Evolutionary conservation across 2,113 vertebrate species (phyloP).

Genomic region (Entomyzon cyanotis): DNA sequence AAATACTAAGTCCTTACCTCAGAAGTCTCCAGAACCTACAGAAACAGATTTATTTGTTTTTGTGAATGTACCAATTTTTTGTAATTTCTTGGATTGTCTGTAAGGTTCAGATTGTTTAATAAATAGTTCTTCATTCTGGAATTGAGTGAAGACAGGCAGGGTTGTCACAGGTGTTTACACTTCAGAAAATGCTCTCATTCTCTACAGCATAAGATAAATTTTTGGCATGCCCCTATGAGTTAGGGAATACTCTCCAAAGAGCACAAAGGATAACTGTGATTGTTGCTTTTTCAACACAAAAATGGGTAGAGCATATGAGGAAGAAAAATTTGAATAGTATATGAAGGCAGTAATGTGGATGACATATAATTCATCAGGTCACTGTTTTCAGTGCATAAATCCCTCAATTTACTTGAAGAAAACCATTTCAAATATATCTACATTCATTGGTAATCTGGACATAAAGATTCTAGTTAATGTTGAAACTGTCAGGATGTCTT

Average conservation of each 20-base stretch:
- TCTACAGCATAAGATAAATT: not conserved
- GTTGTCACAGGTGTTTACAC: not conserved
- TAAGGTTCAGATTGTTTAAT: not conserved
- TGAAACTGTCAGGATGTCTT: not conserved
- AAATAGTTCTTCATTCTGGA: not conserved
- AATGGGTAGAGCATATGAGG: not conserved
- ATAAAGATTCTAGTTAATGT: not conserved
- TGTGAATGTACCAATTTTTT: not conserved
- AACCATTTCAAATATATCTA: not conserved
- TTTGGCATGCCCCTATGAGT: not conserved
- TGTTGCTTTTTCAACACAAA: not conserved
- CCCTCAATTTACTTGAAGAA: not conserved
- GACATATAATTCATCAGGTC: not conserved
- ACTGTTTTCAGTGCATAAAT: not conserved
- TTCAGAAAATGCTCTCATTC: not conserved
- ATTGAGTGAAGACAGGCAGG: not conserved
- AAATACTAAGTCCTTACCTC: not conserved
- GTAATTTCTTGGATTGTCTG: not conserved
- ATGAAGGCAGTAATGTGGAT: not conserved
- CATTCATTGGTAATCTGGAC: not conserved
- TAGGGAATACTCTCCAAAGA: not conserved
- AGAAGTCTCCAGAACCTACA: not conserved
- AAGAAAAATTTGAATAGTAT: not conserved
- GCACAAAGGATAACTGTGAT: not conserved
- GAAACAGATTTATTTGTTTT: not conserved